Conservation (phyloP, 2,888 invertebrate species). For the Lordiphosa andalusiaca region DNA sequence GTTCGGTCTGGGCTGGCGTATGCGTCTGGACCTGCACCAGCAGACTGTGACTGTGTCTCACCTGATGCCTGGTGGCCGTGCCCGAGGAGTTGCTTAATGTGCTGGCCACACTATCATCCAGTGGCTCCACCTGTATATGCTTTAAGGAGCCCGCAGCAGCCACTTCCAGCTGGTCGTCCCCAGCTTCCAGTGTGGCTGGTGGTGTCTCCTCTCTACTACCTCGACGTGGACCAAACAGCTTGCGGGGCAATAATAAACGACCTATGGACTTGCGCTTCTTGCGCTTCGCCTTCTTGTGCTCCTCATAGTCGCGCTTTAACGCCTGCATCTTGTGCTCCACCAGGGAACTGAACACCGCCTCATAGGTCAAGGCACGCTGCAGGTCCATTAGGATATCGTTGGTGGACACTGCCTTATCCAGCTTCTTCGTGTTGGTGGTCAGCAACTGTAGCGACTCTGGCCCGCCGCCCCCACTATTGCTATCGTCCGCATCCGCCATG, state of each 20-base stretch:
- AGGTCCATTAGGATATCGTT: conserved; percentile 78
- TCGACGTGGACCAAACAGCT: conserved; percentile 71
- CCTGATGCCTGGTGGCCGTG: conserved; percentile 40
- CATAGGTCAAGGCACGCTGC: conserved; percentile 79
- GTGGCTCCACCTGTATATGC: conserved; percentile 23
- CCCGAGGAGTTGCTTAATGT: conserved; percentile 78
- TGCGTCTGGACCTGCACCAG: conserved; percentile 79
- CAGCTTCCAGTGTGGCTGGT: conserved; percentile 14
- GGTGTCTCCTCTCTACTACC: conserved; percentile 44
- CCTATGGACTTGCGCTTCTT: conserved; percentile 78
- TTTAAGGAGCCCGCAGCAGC: conserved; percentile 30
- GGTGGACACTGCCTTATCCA: conserved; percentile 80
- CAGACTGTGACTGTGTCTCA: conserved; percentile 66
- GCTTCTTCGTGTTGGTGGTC: conserved; percentile 42
- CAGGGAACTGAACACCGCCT: conserved; percentile 79
- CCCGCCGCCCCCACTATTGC: conserved; percentile 51
- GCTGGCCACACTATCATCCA: conserved; percentile 78
- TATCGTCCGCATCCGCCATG: conserved; percentile 70
- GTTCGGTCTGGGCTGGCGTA: conserved; percentile 42
- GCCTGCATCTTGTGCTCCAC: conserved; percentile 80
- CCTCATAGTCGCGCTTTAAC: conserved; percentile 80
- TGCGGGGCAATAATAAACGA: conserved; percentile 76
- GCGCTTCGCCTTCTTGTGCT: conserved; percentile 77
- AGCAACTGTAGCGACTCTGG: conserved; percentile 49
- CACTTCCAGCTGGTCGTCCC: conserved; percentile 55